phyloP scores from a whole-genome alignment of 2,797 vertebrate species.

The Saxicola maurus region DNA sequence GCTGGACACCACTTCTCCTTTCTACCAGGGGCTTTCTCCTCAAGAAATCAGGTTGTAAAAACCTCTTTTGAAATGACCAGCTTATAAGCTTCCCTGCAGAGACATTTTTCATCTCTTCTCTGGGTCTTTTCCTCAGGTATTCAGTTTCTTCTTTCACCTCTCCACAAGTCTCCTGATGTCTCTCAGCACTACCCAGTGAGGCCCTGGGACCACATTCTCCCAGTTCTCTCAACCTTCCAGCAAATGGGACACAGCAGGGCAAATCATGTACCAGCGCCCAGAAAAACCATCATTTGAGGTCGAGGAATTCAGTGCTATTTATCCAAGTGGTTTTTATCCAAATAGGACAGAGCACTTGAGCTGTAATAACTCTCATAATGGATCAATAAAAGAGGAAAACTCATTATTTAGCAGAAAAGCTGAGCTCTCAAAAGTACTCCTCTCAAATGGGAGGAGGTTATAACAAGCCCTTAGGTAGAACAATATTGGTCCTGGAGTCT shows the following conservation, averaged over 20 bases:
- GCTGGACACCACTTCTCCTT: background rate
- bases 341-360: background rate
- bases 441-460: conserved; percentile 13
- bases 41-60: background rate
- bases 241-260: background rate
- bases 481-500: conserved; percentile 62
- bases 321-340: conserved; percentile 20
- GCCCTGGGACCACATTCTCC: background rate
- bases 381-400: background rate
- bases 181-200: background rate
- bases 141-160: background rate
- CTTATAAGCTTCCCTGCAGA: background rate
- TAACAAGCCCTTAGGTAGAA: background rate
- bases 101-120: background rate
- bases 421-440: conserved; percentile 6
- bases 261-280: background rate
- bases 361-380: conserved; percentile 1
- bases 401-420: conserved; percentile 16
- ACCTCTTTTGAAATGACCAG: background rate
- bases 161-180: background rate
- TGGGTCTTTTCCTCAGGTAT: background rate
- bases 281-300: background rate
- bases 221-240: background rate
- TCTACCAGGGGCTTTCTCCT: background rate
- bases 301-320: background rate